A percentile compares a stretch with the other conserved stretches of the same genome.
Conservation (phyloP, 2,113 vertebrate genomes). For the Notothenia coriiceps region DNA sequence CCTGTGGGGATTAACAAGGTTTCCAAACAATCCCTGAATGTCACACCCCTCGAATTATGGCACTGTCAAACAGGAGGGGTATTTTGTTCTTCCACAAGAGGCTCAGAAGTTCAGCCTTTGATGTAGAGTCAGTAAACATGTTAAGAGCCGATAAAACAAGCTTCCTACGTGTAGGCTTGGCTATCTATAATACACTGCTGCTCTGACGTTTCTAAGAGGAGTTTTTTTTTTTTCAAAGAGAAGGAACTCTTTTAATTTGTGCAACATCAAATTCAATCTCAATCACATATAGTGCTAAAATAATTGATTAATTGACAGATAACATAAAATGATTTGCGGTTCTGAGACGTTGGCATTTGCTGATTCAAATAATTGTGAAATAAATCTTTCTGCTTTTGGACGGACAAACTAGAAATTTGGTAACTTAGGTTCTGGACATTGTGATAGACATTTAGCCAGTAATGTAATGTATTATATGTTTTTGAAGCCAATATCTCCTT, state of each 20-base stretch:
- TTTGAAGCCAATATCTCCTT: background rate
- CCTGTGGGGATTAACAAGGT: background rate
- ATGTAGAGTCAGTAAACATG: background rate
- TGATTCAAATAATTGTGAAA: background rate
- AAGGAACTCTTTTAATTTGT: background rate
- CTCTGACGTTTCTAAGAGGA: background rate
- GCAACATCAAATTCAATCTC: background rate
- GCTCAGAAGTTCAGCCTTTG: slow-evolving; percentile 1
- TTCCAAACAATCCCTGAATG: slow-evolving; percentile 4
- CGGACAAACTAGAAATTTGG: background rate
- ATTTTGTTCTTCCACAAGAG: background rate
- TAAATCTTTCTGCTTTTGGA: background rate
- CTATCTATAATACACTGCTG: background rate
- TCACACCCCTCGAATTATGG: background rate
- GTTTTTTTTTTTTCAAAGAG: background rate
- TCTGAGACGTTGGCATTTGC: background rate
- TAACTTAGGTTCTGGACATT: background rate
- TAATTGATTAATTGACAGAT: background rate
- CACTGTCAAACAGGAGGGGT: background rate
- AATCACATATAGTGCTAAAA: background rate
- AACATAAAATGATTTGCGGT: no score
- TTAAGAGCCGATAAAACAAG: background rate
- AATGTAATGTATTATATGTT: background rate
- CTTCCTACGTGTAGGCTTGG: background rate
- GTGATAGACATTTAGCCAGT: background rate